phyloP scores from a whole-genome alignment of 2,113 vertebrate species.

The Etheostoma cragini region DNA sequence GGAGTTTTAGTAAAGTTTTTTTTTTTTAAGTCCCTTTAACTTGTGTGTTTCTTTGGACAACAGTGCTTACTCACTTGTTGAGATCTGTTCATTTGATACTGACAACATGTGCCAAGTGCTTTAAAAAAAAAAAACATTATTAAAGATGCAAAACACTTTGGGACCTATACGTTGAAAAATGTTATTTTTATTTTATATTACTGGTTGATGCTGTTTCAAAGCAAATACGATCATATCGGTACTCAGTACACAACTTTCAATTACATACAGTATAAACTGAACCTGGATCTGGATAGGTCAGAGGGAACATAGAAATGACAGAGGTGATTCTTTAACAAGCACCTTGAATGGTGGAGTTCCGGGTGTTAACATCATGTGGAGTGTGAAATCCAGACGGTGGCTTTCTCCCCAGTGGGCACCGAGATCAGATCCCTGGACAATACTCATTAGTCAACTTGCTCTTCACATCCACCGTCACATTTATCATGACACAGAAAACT shows the following conservation, averaged over 20 bases:
- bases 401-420: conserved; percentile 59
- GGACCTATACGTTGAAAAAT: not conserved
- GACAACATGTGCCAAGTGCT: not conserved
- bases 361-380: conserved; percentile 67
- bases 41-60: not conserved
- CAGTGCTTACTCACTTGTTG: not conserved
- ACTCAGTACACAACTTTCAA: not conserved
- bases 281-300: conserved; percentile 19
- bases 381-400: conserved; percentile 73
- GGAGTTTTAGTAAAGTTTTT: not conserved
- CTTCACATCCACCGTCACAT: conserved; percentile 89
- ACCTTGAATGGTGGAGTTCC: conserved; percentile 56
- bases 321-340: conserved; percentile 59
- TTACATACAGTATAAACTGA: conserved; percentile 13
- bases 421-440: conserved; percentile 88
- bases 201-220: conserved; percentile 4
- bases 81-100: not conserved
- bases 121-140: too few relatives aligned
- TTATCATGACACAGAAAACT: conserved; percentile 91
- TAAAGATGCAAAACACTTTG: not conserved
- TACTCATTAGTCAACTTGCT: conserved; percentile 87
- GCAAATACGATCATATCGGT: not conserved
- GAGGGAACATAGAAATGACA: conserved; percentile 7
- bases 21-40: not conserved
- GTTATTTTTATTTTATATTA: not conserved